Percentiles rank a stretch among this genome's conserved stretches.
Conservation (phyloP, 2,797 vertebrate genomes). For the Tinamus major region DNA sequence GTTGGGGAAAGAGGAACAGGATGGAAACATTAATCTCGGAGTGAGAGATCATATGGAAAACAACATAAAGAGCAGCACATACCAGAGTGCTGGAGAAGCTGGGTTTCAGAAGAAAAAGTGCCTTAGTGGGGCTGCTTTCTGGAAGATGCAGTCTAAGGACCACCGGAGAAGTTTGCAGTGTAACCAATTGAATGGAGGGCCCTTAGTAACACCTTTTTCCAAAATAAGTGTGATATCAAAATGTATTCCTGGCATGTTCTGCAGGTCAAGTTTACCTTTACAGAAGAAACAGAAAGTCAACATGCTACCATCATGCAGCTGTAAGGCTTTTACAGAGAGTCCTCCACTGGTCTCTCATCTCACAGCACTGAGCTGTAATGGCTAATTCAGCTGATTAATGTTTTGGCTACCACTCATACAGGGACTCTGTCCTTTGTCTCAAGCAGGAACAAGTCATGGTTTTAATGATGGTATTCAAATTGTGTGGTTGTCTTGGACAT, state of each 20-base stretch:
- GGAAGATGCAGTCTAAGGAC: not conserved
- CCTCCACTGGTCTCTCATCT: not conserved
- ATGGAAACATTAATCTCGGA: not conserved
- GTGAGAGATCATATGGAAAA: not conserved
- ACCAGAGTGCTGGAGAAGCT: fast-evolving
- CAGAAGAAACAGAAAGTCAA: not conserved
- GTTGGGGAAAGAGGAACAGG: not conserved
- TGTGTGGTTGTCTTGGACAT: constrained; percentile 4
- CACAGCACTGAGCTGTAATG: not conserved
- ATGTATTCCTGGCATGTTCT: not conserved
- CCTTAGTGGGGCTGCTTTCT: not conserved
- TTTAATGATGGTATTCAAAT: constrained; percentile 36
- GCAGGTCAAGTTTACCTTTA: not conserved
- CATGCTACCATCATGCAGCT: not conserved
- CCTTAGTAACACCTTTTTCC: not conserved
- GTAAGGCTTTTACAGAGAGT: not conserved
- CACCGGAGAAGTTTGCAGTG: not conserved
- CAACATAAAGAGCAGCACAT: not conserved
- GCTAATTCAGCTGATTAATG: not conserved
- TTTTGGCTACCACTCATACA: not conserved
- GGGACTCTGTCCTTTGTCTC: constrained; percentile 21
- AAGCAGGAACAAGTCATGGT: constrained; percentile 26
- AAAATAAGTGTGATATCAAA: not conserved
- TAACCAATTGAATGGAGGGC: not conserved
- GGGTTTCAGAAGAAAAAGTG: not conserved